These are phyloP conservation scores for Sinosuthora webbiana DNA, from an alignment of 2,113 vertebrate genomes.

Conservation along the genomic window DNA sequence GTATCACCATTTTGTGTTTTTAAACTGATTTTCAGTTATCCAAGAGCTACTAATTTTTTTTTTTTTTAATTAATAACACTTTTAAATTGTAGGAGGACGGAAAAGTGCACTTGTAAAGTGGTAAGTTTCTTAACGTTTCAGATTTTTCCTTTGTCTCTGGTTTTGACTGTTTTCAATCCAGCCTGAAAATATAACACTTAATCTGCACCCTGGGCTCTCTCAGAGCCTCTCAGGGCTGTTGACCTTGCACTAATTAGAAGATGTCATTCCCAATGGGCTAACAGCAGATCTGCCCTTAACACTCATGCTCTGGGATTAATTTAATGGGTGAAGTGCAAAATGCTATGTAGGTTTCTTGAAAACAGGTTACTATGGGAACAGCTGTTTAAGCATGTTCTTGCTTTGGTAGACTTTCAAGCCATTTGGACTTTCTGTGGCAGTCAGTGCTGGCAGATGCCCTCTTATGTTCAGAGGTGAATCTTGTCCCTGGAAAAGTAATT, in stretches of 20 bases:
- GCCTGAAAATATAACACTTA: background rate
- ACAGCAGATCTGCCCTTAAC: background rate
- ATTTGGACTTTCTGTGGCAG: background rate
- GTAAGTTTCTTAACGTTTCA: background rate
- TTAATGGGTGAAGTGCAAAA: background rate
- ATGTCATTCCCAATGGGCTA: background rate
- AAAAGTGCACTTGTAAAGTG: background rate
- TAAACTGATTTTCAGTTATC: background rate
- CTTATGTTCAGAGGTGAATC: background rate
- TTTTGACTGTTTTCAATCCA: background rate
- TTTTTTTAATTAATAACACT: background rate
- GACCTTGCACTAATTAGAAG: background rate
- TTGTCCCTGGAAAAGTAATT: background rate
- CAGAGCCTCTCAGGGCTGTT: background rate
- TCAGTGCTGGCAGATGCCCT: background rate
- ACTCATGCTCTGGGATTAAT: background rate
- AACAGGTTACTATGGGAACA: background rate
- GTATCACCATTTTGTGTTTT: background rate
- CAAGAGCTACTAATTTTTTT: background rate
- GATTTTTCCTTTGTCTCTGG: background rate
- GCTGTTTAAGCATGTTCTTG: background rate
- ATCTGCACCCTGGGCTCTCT: background rate
- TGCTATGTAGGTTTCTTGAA: rapidly evolving
- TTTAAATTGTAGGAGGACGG: background rate
- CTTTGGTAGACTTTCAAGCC: background rate